A percentile compares a stretch with the other conserved stretches of the same genome.
These are phyloP conservation scores for Leuciscus idus DNA, from an alignment of 2,113 vertebrate species.

Conservation along the genomic window DNA sequence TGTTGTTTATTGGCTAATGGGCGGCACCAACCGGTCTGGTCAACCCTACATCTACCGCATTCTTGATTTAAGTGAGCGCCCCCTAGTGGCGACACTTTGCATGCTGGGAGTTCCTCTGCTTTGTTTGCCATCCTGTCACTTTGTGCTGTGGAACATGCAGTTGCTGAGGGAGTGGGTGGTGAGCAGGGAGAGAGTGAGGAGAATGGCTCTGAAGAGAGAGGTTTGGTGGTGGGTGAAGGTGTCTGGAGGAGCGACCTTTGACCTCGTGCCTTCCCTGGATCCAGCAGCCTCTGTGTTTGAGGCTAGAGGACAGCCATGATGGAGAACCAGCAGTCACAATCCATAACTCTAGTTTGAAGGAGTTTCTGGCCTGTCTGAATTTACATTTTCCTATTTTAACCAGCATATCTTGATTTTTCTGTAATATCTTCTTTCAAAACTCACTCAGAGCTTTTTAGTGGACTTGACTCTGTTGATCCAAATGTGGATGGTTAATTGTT, in stretches of 20 bases:
- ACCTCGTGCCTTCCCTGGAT: neutral
- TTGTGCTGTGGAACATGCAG: slow-evolving; percentile 49
- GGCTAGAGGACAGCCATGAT: neutral
- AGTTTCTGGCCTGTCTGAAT: neutral
- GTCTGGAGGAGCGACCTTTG: neutral
- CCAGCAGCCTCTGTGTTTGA: slow-evolving; percentile 7
- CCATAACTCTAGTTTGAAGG: neutral
- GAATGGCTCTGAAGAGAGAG: slow-evolving; percentile 14
- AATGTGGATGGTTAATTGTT: too few relatives aligned
- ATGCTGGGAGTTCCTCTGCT: slow-evolving; percentile 39
- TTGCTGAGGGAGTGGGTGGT: slow-evolving; percentile 44
- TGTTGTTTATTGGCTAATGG: slow-evolving; percentile 47
- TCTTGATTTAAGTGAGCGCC: slow-evolving; percentile 45
- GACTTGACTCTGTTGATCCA: too few relatives aligned
- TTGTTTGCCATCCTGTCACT: slow-evolving; percentile 41
- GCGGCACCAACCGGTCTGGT: slow-evolving; percentile 32
- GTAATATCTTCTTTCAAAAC: neutral
- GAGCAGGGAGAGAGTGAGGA: neutral
- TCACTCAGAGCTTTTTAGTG: neutral
- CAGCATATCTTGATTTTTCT: neutral
- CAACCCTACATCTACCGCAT: slow-evolving; percentile 48
- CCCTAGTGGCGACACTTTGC: slow-evolving; percentile 17
- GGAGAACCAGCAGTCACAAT: neutral
- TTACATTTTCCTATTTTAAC: too few relatives aligned
- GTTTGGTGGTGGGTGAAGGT: slow-evolving; percentile 37